Conservation (phyloP, 2,888 invertebrate species). For the Elysia crispata region DNA sequence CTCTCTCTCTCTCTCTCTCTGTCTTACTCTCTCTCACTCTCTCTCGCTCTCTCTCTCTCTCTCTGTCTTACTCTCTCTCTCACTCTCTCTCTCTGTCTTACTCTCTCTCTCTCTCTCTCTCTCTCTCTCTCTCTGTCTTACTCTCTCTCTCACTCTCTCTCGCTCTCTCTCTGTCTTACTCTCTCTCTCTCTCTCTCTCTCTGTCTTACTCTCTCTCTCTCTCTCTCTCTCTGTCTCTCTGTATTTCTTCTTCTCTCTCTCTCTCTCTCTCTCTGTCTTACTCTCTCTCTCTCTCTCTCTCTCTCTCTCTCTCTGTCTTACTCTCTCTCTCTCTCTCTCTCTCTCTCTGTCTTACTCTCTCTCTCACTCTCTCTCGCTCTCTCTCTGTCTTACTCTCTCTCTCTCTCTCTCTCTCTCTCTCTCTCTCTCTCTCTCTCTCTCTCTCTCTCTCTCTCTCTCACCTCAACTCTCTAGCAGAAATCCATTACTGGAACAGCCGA, state of each 20-base stretch:
- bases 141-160: constrained; percentile 9
- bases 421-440: neutral
- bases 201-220: constrained; percentile 4
- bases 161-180: neutral
- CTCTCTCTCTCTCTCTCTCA: neutral
- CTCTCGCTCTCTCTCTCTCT: too few species aligned
- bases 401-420: neutral
- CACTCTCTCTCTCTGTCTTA: too few species aligned
- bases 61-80: too few species aligned
- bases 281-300: neutral
- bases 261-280: neutral
- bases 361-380: constrained; percentile 15
- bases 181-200: neutral
- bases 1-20: too few species aligned
- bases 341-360: neutral
- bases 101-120: neutral
- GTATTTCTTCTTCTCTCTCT: neutral
- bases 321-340: constrained; percentile 20
- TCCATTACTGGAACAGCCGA: neutral
- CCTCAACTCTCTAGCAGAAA: neutral
- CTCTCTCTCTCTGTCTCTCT: neutral
- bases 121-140: neutral
- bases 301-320: constrained; percentile 3
- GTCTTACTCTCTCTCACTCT: too few species aligned
- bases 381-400: constrained; percentile 3